Conservation (phyloP, 2,113 vertebrate genomes). For the Trichechus manatus region DNA sequence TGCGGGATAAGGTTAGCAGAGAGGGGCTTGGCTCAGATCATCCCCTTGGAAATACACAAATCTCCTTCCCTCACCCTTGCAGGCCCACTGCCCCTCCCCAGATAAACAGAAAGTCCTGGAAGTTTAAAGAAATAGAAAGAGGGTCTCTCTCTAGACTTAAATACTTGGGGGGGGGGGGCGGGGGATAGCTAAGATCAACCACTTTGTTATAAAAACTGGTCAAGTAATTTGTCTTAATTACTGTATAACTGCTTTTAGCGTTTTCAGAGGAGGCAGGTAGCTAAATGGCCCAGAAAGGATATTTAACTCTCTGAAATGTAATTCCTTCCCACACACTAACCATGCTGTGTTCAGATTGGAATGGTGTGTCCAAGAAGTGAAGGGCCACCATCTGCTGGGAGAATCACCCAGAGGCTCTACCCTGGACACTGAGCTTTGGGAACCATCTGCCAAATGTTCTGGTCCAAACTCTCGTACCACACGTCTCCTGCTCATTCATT, state of each 20-base stretch:
- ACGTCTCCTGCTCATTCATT: not conserved
- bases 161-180: not conserved
- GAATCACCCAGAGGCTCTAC: not conserved
- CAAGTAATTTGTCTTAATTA: constrained; percentile 62
- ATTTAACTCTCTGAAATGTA: not conserved
- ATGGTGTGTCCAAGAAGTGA: not conserved
- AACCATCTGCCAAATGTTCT: not conserved
- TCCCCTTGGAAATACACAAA: not conserved
- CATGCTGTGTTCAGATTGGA: not conserved
- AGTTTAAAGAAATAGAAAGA: constrained; percentile 20
- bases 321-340: not conserved
- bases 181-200: not conserved
- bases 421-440: not conserved
- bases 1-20: not conserved
- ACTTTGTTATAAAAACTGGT: constrained; percentile 38
- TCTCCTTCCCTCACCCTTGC: not conserved
- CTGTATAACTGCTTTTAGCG: constrained; percentile 14
- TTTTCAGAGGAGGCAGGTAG: constrained; percentile 16
- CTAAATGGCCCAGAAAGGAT: constrained; percentile 43
- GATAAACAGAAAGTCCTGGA: not conserved
- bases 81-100: not conserved
- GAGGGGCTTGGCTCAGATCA: not conserved
- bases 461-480: not conserved
- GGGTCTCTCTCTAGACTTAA: not conserved
- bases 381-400: not conserved